Base-by-base conservation (phyloP, 2,113 vertebrate genomes). In the Myodes glareolus region DNA sequence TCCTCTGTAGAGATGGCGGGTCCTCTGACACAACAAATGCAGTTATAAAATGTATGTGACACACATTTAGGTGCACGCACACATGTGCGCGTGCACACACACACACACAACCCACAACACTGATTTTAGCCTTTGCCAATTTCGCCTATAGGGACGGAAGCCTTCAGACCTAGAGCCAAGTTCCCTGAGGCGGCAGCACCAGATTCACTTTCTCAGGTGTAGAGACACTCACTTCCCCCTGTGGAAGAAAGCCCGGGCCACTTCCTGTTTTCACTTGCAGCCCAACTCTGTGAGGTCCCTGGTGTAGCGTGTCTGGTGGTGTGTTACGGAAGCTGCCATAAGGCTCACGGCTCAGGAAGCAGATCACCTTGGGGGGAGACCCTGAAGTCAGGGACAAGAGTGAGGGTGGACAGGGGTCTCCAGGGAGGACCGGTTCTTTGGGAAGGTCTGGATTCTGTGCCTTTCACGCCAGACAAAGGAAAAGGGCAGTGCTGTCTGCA, bases 251-350 rank as follows among this genome's bases (percentile, higher is more conserved):
- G 67, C 80, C 90, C n/a, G 19, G 90, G 72, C 78, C 76, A 85
- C 94, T 96, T 96, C 96, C 86, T 93, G 92, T 97, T 97, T 96
- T 96, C 91, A 80, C 68, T 88, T 45, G 76, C 52, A 84, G 55
- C 80, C 76, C 86, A 10, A 0, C 52, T 89, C 80, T 63, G 58
- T 25, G 47, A 95, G 29, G 47, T 86, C 91, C 91, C 91, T 3
- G 21, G 19, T 45, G 16, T 52, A 19, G 19, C 2, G 7, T 5
- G 65, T 82, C 94, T 47, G 39, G 88, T 91, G 89, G 91, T 10
- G 21, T 72, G 55, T 82, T n/a, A 58, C 19, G 27, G 50, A 52
- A 94, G 87, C 95, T 88, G 65, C 23, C 33, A 61, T 21, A 25
- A 84, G 73, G 33, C 33, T 50, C 10, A 8, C 16, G 25, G 85